These are phyloP conservation scores for Novumbra hubbsi DNA, from an alignment of 2,797 vertebrate species.

Conservation along the genomic window DNA sequence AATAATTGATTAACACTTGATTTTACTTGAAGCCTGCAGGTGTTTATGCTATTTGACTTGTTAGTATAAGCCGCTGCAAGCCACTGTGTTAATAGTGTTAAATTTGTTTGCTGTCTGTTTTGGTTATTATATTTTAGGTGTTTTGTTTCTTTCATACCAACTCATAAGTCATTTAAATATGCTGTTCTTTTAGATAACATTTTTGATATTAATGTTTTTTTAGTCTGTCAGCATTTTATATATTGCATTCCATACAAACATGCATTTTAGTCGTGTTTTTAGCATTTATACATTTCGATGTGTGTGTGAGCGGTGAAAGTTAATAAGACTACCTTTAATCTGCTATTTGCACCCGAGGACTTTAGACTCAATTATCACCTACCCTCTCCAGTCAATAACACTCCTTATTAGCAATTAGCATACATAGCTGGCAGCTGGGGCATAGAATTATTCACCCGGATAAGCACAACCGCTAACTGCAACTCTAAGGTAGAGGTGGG, in stretches of 20 bases:
- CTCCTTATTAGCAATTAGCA: constrained; percentile 61
- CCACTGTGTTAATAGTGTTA: too few relatives aligned
- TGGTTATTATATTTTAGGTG: neutral
- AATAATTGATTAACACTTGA: too few relatives aligned
- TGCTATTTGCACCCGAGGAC: constrained; percentile 40
- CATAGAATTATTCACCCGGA: constrained; percentile 63
- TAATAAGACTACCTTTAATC: neutral
- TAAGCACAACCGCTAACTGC: constrained; percentile 64
- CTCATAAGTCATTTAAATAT: too few relatives aligned
- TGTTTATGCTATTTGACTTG: too few relatives aligned
- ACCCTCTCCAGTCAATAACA: constrained; percentile 53
- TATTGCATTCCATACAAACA: too few relatives aligned
- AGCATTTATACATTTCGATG: neutral
- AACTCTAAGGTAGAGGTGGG: neutral
- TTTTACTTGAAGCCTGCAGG: too few relatives aligned
- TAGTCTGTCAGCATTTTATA: neutral
- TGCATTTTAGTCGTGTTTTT: neutral
- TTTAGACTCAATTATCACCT: constrained; percentile 51
- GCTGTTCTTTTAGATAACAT: too few relatives aligned
- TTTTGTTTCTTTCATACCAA: too few relatives aligned
- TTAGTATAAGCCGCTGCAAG: too few relatives aligned
- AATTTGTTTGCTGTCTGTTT: neutral
- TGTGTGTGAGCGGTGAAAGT: neutral
- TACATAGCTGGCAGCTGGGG: constrained; percentile 49
- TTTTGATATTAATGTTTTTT: too few relatives aligned